Conservation (phyloP, 1,140 invertebrate species). For the Lerema accius region DNA sequence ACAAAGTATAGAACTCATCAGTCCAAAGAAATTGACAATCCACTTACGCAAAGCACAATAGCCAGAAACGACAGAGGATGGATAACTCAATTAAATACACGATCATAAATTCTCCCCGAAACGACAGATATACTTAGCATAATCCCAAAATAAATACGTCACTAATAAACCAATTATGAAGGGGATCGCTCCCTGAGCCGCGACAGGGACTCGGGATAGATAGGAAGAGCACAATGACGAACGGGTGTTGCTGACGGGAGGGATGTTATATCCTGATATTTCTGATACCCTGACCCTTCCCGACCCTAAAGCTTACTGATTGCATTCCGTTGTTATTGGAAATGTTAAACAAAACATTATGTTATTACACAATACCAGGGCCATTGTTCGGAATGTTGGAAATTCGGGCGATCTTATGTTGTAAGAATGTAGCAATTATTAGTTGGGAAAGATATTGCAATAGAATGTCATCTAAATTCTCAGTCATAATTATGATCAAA, state of each 20-base stretch:
- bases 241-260: slow-evolving; percentile 51
- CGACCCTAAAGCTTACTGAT: slow-evolving; percentile 62
- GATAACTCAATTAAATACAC: slow-evolving; percentile 14
- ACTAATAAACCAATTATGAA: slow-evolving; percentile 75
- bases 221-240: slow-evolving; percentile 52
- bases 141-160: slow-evolving; percentile 62
- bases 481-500: too few species aligned
- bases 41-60: slow-evolving; percentile 1
- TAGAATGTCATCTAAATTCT: too few species aligned
- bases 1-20: too few species aligned
- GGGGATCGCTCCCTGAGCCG: slow-evolving; percentile 61
- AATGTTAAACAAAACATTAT: slow-evolving; percentile 52
- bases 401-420: too few species aligned
- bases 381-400: slow-evolving; percentile 1
- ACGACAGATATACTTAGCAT: slow-evolving; percentile 37
- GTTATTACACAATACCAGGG: slow-evolving; percentile 11
- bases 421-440: too few species aligned
- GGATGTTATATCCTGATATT: slow-evolving; percentile 56
- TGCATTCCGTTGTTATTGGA: slow-evolving; percentile 71
- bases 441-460: too few species aligned
- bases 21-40: neutral
- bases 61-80: neutral
- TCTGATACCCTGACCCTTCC: slow-evolving; percentile 54
- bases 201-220: slow-evolving; percentile 46
- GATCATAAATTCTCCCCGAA: slow-evolving; percentile 12